These are phyloP conservation scores for Salticus scenicus DNA, from an alignment of 2,888 invertebrate genomes.

Conservation along the genomic window DNA sequence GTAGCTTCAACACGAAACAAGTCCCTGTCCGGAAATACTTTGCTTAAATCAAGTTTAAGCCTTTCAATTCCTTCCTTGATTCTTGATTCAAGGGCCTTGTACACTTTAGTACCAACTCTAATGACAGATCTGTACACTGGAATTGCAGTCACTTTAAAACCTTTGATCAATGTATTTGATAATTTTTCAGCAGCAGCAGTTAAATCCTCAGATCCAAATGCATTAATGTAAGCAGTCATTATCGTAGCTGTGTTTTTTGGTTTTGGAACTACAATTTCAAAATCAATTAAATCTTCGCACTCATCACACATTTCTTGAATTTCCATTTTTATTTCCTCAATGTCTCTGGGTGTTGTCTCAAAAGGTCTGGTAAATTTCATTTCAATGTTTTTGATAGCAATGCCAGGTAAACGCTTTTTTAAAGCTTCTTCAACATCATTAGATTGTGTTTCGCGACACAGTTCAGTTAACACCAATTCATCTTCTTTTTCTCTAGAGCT, in stretches of 20 bases:
- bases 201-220: neutral
- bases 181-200: conserved; percentile 18
- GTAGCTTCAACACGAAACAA: conserved; percentile 15
- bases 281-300: neutral
- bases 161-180: neutral
- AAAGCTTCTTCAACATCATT: conserved; percentile 29
- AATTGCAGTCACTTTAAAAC: conserved; percentile 12
- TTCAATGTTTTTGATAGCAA: conserved; percentile 19
- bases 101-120: conserved; percentile 28
- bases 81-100: conserved; percentile 31
- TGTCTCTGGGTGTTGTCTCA: conserved; percentile 37
- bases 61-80: conserved; percentile 21
- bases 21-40: neutral
- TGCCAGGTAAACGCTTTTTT: neutral
- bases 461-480: conserved; percentile 30
- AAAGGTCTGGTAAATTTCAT: conserved; percentile 28
- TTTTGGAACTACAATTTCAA: conserved; percentile 23
- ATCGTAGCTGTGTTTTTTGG: conserved; percentile 34
- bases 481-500: conserved; percentile 14
- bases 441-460: conserved; percentile 34
- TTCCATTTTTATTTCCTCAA: conserved; percentile 6
- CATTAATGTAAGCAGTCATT: conserved; percentile 27
- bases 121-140: conserved; percentile 16
- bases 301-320: conserved; percentile 20
- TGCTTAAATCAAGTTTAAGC: neutral